Conservation (phyloP, 2,888 invertebrate genomes). For the Brenthis hecate region DNA sequence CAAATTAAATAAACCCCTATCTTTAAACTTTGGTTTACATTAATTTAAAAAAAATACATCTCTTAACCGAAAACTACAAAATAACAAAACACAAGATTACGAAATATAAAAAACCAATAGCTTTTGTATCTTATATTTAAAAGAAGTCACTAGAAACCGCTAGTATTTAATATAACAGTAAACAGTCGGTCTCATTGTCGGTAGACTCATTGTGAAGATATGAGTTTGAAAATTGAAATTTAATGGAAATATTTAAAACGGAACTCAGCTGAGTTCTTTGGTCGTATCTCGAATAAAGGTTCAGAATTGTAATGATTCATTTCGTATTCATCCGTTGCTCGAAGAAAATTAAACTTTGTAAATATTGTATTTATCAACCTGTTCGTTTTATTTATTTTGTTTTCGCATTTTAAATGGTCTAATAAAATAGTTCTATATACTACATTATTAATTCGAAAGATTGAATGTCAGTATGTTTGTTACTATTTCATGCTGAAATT, state of each 20-base stretch:
- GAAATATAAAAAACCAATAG: not conserved
- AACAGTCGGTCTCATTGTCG: constrained; percentile 52
- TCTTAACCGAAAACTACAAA: no score
- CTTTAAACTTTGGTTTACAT: no score
- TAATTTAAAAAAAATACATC: no score
- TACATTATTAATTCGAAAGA: no score
- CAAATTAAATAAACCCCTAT: no score
- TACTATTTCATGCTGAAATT: no score
- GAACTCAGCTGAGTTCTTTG: constrained; percentile 57
- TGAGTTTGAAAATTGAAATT: constrained; percentile 73
- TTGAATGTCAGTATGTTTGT: no score
- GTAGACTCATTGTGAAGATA: constrained; percentile 53
- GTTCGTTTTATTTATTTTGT: constrained; percentile 60
- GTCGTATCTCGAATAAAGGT: constrained; percentile 57
- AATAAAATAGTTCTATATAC: no score
- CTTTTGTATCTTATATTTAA: not conserved
- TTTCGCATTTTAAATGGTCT: not conserved
- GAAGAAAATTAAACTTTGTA: constrained; percentile 35
- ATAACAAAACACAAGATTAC: no score
- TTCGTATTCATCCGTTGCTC: constrained; percentile 37
- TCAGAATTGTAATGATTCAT: constrained; percentile 52
- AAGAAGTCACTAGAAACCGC: constrained; percentile 32
- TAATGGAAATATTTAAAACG: constrained; percentile 70
- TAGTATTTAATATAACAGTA: constrained; percentile 43
- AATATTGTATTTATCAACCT: constrained; percentile 23